These are phyloP conservation scores for Dermochelys coriacea DNA, from an alignment of 2,797 vertebrate species.

Conservation along the genomic window DNA sequence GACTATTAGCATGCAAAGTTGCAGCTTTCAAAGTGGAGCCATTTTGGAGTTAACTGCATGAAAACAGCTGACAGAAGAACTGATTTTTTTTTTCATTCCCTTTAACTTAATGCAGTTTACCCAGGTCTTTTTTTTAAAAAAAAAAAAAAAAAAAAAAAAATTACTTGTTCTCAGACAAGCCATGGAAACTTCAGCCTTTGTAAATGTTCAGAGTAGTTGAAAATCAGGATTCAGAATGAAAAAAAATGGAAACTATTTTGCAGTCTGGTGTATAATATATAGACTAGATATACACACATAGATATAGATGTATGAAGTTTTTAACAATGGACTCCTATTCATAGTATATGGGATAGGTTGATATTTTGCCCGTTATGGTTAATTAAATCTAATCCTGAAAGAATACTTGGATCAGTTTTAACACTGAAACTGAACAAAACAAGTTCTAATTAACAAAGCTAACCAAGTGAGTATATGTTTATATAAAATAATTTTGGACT, in stretches of 20 bases:
- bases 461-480: neutral
- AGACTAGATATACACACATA: too few relatives aligned
- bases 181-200: neutral
- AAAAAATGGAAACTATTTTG: neutral
- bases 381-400: neutral
- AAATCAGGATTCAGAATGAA: neutral
- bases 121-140: neutral
- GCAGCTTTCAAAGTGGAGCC: neutral
- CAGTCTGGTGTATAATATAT: neutral
- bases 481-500: neutral
- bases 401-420: neutral
- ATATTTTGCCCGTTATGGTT: neutral
- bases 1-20: neutral
- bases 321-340: neutral
- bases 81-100: neutral
- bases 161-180: neutral
- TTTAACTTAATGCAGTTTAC: neutral
- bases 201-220: neutral
- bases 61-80: neutral
- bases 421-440: neutral
- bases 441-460: neutral
- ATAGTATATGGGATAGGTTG: neutral
- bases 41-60: neutral
- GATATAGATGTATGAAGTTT: neutral
- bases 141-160: neutral